Conservation (phyloP, 2,113 vertebrate species). For the Corydoras maculifer region DNA sequence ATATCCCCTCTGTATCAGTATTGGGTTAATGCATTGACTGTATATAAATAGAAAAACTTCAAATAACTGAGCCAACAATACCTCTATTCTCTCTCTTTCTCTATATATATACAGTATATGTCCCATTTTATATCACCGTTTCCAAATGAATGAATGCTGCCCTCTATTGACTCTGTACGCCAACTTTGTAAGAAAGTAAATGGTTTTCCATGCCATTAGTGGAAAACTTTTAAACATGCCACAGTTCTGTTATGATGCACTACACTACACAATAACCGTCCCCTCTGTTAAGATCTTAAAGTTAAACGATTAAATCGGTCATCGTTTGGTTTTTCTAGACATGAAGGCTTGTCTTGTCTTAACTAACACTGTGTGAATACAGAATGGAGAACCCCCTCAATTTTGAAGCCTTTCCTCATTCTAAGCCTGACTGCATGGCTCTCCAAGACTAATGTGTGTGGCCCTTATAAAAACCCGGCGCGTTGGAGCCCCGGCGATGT, state of each 20-base stretch:
- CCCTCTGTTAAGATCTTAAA: too few relatives aligned
- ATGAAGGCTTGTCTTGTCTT: too few relatives aligned
- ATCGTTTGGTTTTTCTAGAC: too few relatives aligned
- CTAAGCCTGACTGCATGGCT: background rate
- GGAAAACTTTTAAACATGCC: too few relatives aligned
- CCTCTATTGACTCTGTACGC: constrained; percentile 22
- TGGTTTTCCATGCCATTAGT: constrained; percentile 3
- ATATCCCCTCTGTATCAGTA: background rate
- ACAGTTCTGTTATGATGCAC: too few relatives aligned
- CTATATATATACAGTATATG: background rate
- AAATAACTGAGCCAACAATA: background rate
- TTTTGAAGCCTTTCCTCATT: background rate
- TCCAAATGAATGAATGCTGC: constrained; percentile 35
- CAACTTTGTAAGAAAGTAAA: too few relatives aligned
- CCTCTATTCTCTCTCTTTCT: background rate
- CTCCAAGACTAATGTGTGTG: constrained; percentile 9
- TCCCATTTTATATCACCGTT: background rate
- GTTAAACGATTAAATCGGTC: too few relatives aligned
- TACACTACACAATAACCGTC: too few relatives aligned
- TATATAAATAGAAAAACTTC: constrained; percentile 6
- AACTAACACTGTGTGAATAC: too few relatives aligned
- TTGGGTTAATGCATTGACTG: background rate
- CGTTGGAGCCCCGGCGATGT: constrained; percentile 14
- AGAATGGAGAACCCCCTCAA: background rate
- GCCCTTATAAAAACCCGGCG: constrained; percentile 24